Base-by-base conservation (phyloP, 2,888 invertebrate species). In the Ochlodes sylvanus region DNA sequence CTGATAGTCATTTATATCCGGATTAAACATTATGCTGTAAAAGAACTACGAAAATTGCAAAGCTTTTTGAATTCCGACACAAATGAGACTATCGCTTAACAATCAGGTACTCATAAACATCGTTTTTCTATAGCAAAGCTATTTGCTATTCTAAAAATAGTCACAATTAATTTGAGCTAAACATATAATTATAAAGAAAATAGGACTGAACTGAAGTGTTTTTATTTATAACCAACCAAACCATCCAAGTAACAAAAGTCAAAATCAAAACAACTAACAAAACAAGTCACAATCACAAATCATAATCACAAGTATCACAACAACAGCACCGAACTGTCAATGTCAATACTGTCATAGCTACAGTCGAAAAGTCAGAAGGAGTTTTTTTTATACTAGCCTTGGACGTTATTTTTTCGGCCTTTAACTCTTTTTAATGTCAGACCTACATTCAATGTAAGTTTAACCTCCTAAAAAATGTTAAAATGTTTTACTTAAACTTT, bases 1-100 rank as follows among this genome's bases (percentile, higher is more conserved):
- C 81, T 95, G 95, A 82, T 96, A 96, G 78, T 96, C 94, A 72
- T 89, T 88, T 73, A 95, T 88, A 82, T 95, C 94, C 75, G 94
- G 94, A 77, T 95, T 95, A 81, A 89, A 94, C 95, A 95, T 95
- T 72, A 34, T 52, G 67, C 10, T 42, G 14, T 10, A 32, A 44
- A 34, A 21, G 3, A 62, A 50, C 12, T 50, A 21, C 12, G 12
- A 38, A 17, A 41, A 50, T 34, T 32, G 44, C 27, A 14, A 32
- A 44, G 32, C 32, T 57, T 27, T n/a, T 6, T 34, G 1, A 17
- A 17, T 47, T 7, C 1, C 34, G 19, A 38, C 15, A 32, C 6
- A 19, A 34, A n/a, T 34, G 7, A 32, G 34, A 17, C 21, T 47
- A 50, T 50, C 34, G n/a, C 50, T n/a, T 50, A 62, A 60, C 58